A percentile compares a stretch with the other conserved stretches of the same genome.
Conservation (phyloP, 53 echinoderm and acorn worm species). For the Stichopus horrens region DNA sequence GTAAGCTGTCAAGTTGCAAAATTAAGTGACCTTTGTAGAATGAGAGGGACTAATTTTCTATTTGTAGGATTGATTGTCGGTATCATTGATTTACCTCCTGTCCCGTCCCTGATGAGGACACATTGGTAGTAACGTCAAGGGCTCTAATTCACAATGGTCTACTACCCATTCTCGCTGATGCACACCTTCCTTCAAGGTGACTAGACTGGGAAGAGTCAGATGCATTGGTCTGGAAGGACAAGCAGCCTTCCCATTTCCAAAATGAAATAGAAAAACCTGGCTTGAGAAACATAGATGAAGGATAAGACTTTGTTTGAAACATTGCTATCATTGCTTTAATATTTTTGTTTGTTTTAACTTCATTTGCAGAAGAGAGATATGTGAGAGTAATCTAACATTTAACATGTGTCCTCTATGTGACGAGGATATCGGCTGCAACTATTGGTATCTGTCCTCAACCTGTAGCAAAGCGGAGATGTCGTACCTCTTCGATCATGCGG, state of each 20-base stretch:
- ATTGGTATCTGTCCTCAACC: constrained; percentile 85
- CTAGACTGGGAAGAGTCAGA: no score
- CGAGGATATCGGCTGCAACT: constrained; percentile 72
- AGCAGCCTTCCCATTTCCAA: background rate
- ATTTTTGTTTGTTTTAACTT: background rate
- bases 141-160: no score
- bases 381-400: constrained; percentile 62
- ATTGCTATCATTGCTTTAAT: background rate
- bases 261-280: background rate
- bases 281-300: background rate
- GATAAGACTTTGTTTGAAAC: background rate
- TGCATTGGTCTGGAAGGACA: no score
- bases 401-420: constrained; percentile 93
- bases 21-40: no score
- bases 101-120: no score
- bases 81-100: no score
- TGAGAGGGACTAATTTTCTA: no score
- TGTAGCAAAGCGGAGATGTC: constrained; percentile 82
- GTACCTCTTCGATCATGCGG: constrained; percentile 91
- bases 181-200: no score
- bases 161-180: no score
- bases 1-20: no score
- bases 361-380: constrained; percentile 70
- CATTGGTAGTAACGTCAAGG: no score
- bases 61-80: no score